phyloP scores from a whole-genome alignment of 2,113 vertebrate species.

The Burhinus bistriatus region DNA sequence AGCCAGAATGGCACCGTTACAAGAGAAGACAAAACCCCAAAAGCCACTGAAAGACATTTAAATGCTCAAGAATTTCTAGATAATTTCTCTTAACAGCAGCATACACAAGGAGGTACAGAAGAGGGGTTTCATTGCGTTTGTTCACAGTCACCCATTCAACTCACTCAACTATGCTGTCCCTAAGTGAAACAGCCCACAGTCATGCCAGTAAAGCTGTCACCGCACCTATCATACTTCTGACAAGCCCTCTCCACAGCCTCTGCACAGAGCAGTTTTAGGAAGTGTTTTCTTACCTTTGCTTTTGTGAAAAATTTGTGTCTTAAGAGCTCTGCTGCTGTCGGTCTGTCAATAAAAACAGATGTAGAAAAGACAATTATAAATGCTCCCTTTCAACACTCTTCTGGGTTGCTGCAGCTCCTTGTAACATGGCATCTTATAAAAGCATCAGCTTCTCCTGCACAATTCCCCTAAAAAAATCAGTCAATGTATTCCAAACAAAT shows the following conservation, averaged over 20 bases:
- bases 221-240: not conserved
- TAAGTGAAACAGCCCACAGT: not conserved
- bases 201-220: not conserved
- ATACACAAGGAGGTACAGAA: not conserved
- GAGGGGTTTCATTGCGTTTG: not conserved
- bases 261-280: not conserved
- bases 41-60: not conserved
- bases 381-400: slow-evolving; percentile 32
- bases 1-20: not conserved
- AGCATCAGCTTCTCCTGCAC: not conserved
- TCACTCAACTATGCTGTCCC: not conserved
- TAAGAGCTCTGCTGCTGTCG: slow-evolving; percentile 91
- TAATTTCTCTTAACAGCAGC: not conserved
- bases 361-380: slow-evolving; percentile 23
- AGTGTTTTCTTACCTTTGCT: slow-evolving; percentile 84
- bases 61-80: not conserved
- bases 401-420: not conserved
- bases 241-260: not conserved
- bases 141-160: slow-evolving; percentile 20
- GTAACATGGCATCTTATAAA: not conserved
- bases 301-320: slow-evolving; percentile 98
- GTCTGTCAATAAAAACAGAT: slow-evolving; percentile 77
- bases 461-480: not conserved
- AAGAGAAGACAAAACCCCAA: not conserved
- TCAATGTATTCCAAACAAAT: not conserved